Evolutionary conservation across 2,113 vertebrate genomes (phyloP).

Genomic region (Conger conger): DNA sequence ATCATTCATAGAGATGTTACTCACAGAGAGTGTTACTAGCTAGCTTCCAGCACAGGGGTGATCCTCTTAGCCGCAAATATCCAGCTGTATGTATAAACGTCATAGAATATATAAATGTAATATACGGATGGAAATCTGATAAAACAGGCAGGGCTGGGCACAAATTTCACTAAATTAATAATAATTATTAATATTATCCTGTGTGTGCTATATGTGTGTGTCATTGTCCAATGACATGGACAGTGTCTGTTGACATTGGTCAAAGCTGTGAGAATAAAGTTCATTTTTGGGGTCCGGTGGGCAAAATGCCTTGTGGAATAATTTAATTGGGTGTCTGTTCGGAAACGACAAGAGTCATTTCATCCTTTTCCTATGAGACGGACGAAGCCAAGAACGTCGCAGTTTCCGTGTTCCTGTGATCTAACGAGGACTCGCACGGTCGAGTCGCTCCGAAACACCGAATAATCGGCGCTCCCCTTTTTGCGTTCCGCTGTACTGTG

Average conservation of each 20-base stretch:
- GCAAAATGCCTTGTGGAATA: constrained; percentile 67
- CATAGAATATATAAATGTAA: too few relatives aligned
- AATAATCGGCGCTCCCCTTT: constrained; percentile 42
- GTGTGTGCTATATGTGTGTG: too few relatives aligned
- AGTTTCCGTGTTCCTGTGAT: constrained; percentile 49
- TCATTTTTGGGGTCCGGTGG: constrained; percentile 56
- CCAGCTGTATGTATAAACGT: too few relatives aligned
- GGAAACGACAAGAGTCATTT: constrained; percentile 25
- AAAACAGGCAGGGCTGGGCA: too few relatives aligned
- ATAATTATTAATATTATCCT: too few relatives aligned
- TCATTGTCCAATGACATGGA: too few relatives aligned
- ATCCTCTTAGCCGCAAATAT: too few relatives aligned
- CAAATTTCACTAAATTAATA: too few relatives aligned
- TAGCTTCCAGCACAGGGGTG: not conserved
- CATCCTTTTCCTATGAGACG: constrained; percentile 57
- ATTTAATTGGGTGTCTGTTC: constrained; percentile 70
- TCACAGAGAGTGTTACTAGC: too few relatives aligned
- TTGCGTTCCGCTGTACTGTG: constrained; percentile 53
- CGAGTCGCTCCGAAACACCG: constrained; percentile 1
- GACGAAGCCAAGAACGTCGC: constrained; percentile 51
- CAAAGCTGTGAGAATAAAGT: constrained; percentile 38
- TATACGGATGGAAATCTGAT: too few relatives aligned
- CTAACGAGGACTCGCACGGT: constrained; percentile 38
- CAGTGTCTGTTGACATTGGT: constrained; percentile 43
- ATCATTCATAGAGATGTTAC: constrained; percentile 44